Conservation (phyloP, 2,797 vertebrate genomes). For the Adrianichthys oophorus region DNA sequence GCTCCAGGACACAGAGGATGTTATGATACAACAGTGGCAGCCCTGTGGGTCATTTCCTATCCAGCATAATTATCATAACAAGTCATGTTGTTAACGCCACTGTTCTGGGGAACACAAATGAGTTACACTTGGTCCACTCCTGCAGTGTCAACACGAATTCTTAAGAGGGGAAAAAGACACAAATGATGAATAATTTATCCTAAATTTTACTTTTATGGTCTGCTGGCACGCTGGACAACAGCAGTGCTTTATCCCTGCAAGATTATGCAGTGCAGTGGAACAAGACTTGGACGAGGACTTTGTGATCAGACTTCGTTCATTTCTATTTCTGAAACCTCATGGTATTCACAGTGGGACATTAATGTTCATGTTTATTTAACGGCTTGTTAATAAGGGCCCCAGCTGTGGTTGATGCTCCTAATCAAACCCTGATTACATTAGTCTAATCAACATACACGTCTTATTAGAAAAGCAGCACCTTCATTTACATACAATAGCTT, state of each 20-base stretch:
- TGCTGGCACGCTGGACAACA: slow-evolving; percentile 51
- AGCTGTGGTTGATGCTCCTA: slow-evolving; percentile 37
- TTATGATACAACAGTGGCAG: slow-evolving; percentile 51
- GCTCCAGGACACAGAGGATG: slow-evolving; percentile 39
- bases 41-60: slow-evolving; percentile 53
- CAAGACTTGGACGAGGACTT: slow-evolving; percentile 14
- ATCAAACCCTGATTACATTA: slow-evolving; percentile 55
- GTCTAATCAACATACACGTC: slow-evolving; percentile 40
- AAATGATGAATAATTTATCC: slow-evolving; percentile 76
- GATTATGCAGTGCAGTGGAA: slow-evolving; percentile 34
- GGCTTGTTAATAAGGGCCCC: slow-evolving; percentile 37
- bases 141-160: slow-evolving; percentile 68
- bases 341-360: slow-evolving; percentile 32
- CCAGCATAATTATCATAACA: slow-evolving; percentile 66
- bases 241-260: slow-evolving; percentile 35
- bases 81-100: slow-evolving; percentile 70
- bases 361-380: slow-evolving; percentile 58
- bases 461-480: slow-evolving; percentile 13
- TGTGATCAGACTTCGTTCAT: slow-evolving; percentile 3
- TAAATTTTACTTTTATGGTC: slow-evolving; percentile 70
- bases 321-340: slow-evolving; percentile 17
- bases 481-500: slow-evolving; percentile 8
- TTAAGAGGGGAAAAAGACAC: slow-evolving; percentile 62
- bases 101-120: slow-evolving; percentile 68
- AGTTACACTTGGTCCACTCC: slow-evolving; percentile 52